These are phyloP conservation scores for Idaea biselata DNA, from an alignment of 2,888 invertebrate species.

Conservation along the genomic window DNA sequence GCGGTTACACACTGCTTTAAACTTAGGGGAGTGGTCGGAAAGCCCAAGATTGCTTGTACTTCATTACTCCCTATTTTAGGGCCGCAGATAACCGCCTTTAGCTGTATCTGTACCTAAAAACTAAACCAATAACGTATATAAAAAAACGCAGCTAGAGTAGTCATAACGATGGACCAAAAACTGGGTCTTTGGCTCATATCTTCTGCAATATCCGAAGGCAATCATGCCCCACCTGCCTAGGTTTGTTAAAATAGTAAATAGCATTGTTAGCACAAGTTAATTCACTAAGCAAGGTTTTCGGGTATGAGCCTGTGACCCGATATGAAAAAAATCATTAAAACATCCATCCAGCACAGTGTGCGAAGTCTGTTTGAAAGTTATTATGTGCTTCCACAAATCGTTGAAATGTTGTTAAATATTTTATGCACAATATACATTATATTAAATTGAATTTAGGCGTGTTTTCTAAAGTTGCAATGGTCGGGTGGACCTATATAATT, in stretches of 20 bases:
- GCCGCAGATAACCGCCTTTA: background rate
- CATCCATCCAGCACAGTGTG: constrained; percentile 24
- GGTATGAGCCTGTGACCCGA: background rate
- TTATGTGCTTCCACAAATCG: constrained; percentile 67
- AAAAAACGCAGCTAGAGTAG: background rate
- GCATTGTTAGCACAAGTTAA: no score
- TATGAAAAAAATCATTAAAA: constrained; percentile 4
- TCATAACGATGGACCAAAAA: background rate
- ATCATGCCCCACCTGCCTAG: no score
- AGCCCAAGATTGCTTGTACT: no score
- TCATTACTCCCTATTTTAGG: no score
- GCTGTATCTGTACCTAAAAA: background rate
- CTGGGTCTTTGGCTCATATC: background rate
- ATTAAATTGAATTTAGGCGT: constrained; percentile 30
- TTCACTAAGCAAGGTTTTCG: background rate
- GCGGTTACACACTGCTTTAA: no score
- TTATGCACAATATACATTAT: constrained; percentile 41
- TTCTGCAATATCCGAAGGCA: no score
- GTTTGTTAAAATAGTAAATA: no score
- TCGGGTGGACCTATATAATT: constrained; percentile 2
- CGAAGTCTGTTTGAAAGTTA: constrained; percentile 35
- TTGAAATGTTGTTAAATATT: constrained; percentile 46
- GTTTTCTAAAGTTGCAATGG: constrained; percentile 29
- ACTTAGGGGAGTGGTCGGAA: no score
- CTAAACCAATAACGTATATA: background rate